Evolutionary conservation across 2,888 invertebrate species (phyloP).

Genomic region (Gandaritis pyraliata): DNA sequence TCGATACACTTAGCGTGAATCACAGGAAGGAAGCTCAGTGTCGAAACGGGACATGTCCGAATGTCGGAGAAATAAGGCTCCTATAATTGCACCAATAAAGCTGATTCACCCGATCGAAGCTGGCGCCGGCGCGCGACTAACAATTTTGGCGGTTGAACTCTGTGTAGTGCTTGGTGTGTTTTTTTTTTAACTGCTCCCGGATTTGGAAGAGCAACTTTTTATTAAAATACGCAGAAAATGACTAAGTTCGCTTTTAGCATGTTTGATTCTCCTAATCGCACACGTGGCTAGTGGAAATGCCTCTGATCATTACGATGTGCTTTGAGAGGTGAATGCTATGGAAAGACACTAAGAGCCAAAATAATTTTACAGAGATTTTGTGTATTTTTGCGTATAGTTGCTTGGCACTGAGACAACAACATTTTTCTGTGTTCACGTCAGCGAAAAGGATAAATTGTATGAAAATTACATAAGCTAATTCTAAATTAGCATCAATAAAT

Average conservation of each 20-base stretch:
- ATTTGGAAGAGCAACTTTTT: slow-evolving; percentile 27
- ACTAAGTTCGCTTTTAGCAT: slow-evolving; percentile 3
- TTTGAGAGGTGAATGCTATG: background rate
- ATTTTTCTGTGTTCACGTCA: too few species aligned
- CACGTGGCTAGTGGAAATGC: background rate
- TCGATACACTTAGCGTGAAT: slow-evolving; percentile 67
- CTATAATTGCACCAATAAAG: slow-evolving; percentile 53
- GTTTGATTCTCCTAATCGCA: slow-evolving; percentile 6
- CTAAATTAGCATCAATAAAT: too few species aligned
- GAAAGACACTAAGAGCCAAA: background rate
- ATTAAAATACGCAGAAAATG: slow-evolving; percentile 26
- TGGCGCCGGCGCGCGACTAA: slow-evolving; percentile 74
- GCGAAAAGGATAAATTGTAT: too few species aligned
- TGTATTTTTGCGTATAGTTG: background rate
- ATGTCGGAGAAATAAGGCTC: slow-evolving; percentile 61
- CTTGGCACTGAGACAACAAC: background rate
- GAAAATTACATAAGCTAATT: too few species aligned
- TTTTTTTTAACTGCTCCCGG: slow-evolving; percentile 14
- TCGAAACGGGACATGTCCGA: slow-evolving; percentile 75
- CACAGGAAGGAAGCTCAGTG: slow-evolving; percentile 74
- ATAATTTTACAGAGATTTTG: background rate
- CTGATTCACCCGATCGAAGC: slow-evolving; percentile 72
- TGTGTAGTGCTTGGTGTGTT: slow-evolving; percentile 12
- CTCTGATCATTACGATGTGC: background rate
- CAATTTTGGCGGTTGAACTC: slow-evolving; percentile 59